Base-by-base conservation (phyloP, 1,140 invertebrate genomes). In the Diabrotica virgifera region DNA sequence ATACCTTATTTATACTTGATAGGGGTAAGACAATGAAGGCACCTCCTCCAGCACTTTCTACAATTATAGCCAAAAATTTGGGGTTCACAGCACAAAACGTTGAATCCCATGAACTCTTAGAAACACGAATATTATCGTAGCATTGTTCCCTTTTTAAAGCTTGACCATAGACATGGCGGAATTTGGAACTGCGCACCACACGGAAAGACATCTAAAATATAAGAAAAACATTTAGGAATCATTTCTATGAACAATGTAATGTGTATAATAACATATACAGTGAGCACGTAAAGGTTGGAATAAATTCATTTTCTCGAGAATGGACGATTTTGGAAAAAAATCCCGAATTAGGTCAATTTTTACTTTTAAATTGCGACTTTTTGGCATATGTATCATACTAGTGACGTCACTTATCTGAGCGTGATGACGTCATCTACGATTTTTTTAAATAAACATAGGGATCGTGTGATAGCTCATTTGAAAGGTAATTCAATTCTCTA, bases 41-140 rank as follows among this genome's bases (percentile, higher is more conserved):
- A 63, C 96, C 96, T 66, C 98, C 98, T 62, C 98, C 98, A 56
- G 96, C 96, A 54, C 95, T 96, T 82, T 99, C 97, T 58, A 97
- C 97, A 79, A 99, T 97, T 75, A 99, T 95, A 64, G 98, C 98
- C 71, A 99, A 83, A 82, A 98, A 99, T 82, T 99, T 99, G 13
- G 97, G 96, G 83, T 99, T 99, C 68, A 99, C 97, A 69, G 94
- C 92, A 85, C 96, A 99, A 80, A 98, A 99, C 62, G 94, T 96
- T 54, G 96, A 97, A 81, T 99, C 98, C 95, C 95, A 97, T 51
- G 95, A 96, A 78, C 93, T 96, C 81, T 98, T 98, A 13, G 96
- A 98, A 53, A 99, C 96, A 76, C 96, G 85, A 77, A 99, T 95
- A 81, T 98, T 97, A 82, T 99, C 97, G 83, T 98, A 99, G 83